phyloP scores from a whole-genome alignment of 2,797 vertebrate genomes.

The Rhincodon typus region DNA sequence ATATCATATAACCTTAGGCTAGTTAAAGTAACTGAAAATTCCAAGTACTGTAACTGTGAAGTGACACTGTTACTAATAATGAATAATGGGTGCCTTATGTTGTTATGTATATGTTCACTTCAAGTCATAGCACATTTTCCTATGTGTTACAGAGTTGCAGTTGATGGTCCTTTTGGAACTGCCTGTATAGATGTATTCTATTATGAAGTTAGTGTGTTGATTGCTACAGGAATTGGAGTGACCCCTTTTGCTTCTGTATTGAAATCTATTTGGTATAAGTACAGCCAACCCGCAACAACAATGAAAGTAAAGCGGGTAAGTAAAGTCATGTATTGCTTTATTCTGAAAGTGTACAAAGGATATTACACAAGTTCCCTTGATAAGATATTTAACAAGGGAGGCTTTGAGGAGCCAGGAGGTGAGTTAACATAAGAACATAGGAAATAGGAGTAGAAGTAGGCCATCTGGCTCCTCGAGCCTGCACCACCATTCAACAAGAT shows the following conservation, averaged over 20 bases:
- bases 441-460: too few relatives aligned
- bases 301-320: conserved; percentile 59
- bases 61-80: not conserved
- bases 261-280: conserved; percentile 63
- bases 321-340: not conserved
- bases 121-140: not conserved
- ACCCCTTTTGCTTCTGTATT: conserved; percentile 67
- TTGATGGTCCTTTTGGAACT: conserved; percentile 65
- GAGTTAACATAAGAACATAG: too few relatives aligned
- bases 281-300: conserved; percentile 44
- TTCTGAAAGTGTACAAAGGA: not conserved
- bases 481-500: too few relatives aligned
- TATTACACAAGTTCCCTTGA: not conserved
- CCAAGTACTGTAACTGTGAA: not conserved
- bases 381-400: not conserved
- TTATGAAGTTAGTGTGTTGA: conserved; percentile 59
- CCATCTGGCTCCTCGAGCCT: too few relatives aligned
- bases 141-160: conserved; percentile 52
- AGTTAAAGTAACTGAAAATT: not conserved
- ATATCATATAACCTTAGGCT: not conserved
- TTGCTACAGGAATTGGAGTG: conserved; percentile 66
- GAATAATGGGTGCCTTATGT: not conserved
- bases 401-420: too few relatives aligned
- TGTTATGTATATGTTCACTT: not conserved
- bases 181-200: conserved; percentile 56